Conservation (phyloP, 1,140 invertebrate genomes). For the Zeugodacus cucurbitae region DNA sequence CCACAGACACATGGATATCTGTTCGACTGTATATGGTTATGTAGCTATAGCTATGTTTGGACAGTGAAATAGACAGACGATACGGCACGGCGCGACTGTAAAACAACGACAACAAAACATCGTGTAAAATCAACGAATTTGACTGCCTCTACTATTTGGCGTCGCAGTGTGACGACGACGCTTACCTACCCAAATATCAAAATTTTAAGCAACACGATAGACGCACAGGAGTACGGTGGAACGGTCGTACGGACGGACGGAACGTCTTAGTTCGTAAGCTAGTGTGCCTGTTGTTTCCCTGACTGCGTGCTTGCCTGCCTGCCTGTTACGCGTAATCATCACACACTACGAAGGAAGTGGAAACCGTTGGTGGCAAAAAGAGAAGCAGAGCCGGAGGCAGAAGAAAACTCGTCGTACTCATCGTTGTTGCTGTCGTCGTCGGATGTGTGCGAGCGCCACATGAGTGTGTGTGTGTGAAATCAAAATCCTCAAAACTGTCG, state of each 20-base stretch:
- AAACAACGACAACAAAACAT: not conserved
- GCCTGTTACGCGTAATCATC: slow-evolving; percentile 19
- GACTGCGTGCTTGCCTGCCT: not conserved
- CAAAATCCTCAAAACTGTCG: slow-evolving; percentile 31
- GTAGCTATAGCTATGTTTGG: not conserved
- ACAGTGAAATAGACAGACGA: not conserved
- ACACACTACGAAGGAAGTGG: slow-evolving; percentile 7
- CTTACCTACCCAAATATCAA: slow-evolving; percentile 26
- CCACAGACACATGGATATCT: not conserved
- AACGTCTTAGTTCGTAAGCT: not conserved
- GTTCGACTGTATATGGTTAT: not conserved
- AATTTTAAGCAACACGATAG: slow-evolving; percentile 9
- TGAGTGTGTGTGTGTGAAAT: not conserved
- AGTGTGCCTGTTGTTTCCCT: not conserved
- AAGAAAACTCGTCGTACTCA: slow-evolving; percentile 29
- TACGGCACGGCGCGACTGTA: not conserved
- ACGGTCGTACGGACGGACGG: not conserved
- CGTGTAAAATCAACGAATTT: slow-evolving; percentile 35
- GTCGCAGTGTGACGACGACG: not conserved
- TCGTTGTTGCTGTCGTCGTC: not conserved
- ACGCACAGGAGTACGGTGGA: not conserved
- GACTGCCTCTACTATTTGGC: not conserved
- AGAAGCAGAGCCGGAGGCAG: slow-evolving; percentile 27
- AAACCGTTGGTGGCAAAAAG: not conserved
- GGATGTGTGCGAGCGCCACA: not conserved